These are phyloP conservation scores for Platichthys stellatus DNA, from an alignment of 2,113 vertebrate species.

Conservation along the genomic window DNA sequence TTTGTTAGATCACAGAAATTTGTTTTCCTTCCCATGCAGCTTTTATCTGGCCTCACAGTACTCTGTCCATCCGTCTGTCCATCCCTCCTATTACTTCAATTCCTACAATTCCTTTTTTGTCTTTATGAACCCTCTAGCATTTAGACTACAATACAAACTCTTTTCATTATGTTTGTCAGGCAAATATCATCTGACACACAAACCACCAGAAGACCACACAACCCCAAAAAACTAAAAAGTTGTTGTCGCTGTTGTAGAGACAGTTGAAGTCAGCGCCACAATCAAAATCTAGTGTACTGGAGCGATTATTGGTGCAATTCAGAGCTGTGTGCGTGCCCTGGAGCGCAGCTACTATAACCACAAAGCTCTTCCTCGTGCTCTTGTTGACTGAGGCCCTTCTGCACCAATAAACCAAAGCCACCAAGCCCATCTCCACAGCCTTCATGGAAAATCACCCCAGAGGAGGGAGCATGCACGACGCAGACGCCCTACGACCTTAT, in stretches of 20 bases:
- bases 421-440: constrained; percentile 18
- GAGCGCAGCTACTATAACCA: constrained; percentile 30
- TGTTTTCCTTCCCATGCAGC: constrained; percentile 5
- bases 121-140: neutral
- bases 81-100: neutral
- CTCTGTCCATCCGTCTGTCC: constrained; percentile 1
- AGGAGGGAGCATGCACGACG: neutral
- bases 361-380: constrained; percentile 16
- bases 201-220: neutral
- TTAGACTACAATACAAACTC: neutral
- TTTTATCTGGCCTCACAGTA: constrained; percentile 5
- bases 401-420: constrained; percentile 51
- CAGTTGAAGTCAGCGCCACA: neutral
- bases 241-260: neutral
- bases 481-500: constrained; percentile 11
- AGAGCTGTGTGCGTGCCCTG: neutral
- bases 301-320: neutral
- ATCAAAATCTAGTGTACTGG: neutral
- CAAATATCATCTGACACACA: constrained; percentile 13
- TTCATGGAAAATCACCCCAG: constrained; percentile 43
- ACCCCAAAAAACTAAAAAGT: constrained; percentile 45
- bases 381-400: constrained; percentile 47
- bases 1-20: constrained; percentile 16
- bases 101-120: neutral
- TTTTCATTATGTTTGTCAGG: constrained; percentile 6